Conservation (phyloP, 53 echinoderm and acorn worm species). For the Zoroaster sp. region DNA sequence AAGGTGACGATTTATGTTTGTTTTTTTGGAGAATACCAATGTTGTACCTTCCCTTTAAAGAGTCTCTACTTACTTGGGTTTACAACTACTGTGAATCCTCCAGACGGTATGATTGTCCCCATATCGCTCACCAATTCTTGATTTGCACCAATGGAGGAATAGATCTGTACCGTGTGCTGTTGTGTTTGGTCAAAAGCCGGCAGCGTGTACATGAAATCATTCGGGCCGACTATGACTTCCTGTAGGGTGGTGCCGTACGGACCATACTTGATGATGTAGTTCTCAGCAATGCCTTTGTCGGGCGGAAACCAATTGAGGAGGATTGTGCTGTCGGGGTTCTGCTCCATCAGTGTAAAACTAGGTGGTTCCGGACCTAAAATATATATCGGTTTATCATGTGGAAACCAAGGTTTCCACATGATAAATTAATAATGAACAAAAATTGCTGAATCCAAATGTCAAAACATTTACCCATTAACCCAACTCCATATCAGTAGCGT, state of each 20-base stretch:
- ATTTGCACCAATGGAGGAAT: neutral
- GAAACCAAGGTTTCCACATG: no score
- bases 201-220: neutral
- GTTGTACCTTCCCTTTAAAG: no score
- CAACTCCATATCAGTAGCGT: no score
- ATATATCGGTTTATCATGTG: no score
- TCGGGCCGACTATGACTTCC: neutral
- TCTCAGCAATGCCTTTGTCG: neutral
- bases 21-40: no score
- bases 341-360: neutral
- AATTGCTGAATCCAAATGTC: no score
- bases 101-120: neutral
- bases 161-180: slow-evolving; percentile 36
- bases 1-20: no score
- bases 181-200: slow-evolving; percentile 8
- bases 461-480: no score
- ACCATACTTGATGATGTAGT: slow-evolving; percentile 38
- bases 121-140: slow-evolving; percentile 9
- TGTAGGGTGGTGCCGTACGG: slow-evolving; percentile 20
- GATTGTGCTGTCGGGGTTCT: neutral
- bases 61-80: slow-evolving; percentile 8
- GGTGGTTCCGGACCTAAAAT: slow-evolving; percentile 18
- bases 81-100: neutral
- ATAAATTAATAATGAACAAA: no score
- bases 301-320: slow-evolving; percentile 10